Percentiles rank a stretch among this genome's conserved stretches.
phyloP scores from a whole-genome alignment of 2,888 invertebrate genomes.

The Serrognathus titanus region DNA sequence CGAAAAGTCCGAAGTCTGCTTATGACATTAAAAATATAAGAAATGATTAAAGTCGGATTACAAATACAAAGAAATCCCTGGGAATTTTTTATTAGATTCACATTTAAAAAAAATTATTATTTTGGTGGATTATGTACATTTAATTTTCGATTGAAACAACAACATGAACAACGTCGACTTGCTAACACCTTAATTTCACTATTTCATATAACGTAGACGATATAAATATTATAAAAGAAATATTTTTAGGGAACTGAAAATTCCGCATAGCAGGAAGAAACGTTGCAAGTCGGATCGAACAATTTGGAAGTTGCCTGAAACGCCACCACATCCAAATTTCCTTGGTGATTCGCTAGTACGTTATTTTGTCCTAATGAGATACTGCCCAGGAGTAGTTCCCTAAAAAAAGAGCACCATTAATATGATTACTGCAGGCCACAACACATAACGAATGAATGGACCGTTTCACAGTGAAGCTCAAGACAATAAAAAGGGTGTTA shows the following conservation, averaged over 20 bases:
- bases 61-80: too few species aligned
- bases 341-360: slow-evolving; percentile 36
- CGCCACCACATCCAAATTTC: slow-evolving; percentile 43
- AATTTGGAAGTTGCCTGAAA: slow-evolving; percentile 47
- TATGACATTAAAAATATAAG: too few species aligned
- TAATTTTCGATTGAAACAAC: too few species aligned
- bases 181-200: slow-evolving; percentile 13
- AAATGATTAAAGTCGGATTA: too few species aligned
- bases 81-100: too few species aligned
- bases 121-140: too few species aligned
- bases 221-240: too few species aligned
- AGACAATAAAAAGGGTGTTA: slow-evolving; percentile 27
- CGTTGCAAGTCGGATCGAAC: slow-evolving; percentile 43
- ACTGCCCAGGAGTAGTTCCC: slow-evolving; percentile 45
- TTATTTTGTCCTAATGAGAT: slow-evolving; percentile 41
- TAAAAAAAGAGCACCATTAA: slow-evolving; percentile 20
- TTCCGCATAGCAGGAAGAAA: slow-evolving; percentile 42
- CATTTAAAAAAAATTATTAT: too few species aligned
- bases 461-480: slow-evolving; percentile 3
- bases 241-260: slow-evolving; percentile 38
- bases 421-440: neutral
- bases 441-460: neutral
- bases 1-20: too few species aligned
- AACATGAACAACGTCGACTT: neutral
- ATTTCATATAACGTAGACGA: slow-evolving; percentile 14